A percentile compares a stretch with the other conserved stretches of the same genome.
Conservation (phyloP, 2,888 invertebrate species). For the Calameuta pallipes region DNA sequence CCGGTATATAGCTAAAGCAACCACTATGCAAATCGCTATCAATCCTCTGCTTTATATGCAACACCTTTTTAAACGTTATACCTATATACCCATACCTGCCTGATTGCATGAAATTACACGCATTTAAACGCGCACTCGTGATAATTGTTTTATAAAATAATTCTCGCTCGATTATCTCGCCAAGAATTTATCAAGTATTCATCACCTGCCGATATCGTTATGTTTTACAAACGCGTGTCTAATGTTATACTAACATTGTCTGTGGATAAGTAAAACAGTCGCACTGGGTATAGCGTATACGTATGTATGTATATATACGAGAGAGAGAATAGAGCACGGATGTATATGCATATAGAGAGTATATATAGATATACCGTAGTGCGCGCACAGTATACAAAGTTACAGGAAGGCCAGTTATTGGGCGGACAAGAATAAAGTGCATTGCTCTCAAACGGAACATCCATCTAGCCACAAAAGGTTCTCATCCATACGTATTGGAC, state of each 20-base stretch:
- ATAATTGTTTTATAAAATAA: background rate
- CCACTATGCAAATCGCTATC: slow-evolving; percentile 38
- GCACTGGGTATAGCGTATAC: background rate
- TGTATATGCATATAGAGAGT: background rate
- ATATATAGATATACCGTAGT: background rate
- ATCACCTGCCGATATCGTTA: background rate
- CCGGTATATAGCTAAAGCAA: slow-evolving; percentile 15
- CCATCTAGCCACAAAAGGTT: slow-evolving; percentile 10
- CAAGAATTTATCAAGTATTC: background rate
- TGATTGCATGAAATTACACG: background rate
- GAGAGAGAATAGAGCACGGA: background rate
- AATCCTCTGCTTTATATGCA: slow-evolving; percentile 25
- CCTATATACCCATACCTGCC: background rate
- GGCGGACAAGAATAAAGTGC: slow-evolving; percentile 49
- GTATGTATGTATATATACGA: background rate
- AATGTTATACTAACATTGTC: background rate
- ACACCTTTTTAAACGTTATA: slow-evolving; percentile 9
- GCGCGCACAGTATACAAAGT: background rate
- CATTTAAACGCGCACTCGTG: background rate
- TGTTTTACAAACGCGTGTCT: background rate
- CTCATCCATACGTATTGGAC: slow-evolving; percentile 9
- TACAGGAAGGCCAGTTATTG: slow-evolving; percentile 40
- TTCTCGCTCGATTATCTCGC: background rate
- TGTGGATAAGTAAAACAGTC: background rate
- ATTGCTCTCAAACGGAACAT: slow-evolving; percentile 43